Percentiles rank a stretch among this genome's conserved stretches.
These are phyloP conservation scores for Protonemura montana DNA, from an alignment of 2,888 invertebrate genomes.

Conservation along the genomic window DNA sequence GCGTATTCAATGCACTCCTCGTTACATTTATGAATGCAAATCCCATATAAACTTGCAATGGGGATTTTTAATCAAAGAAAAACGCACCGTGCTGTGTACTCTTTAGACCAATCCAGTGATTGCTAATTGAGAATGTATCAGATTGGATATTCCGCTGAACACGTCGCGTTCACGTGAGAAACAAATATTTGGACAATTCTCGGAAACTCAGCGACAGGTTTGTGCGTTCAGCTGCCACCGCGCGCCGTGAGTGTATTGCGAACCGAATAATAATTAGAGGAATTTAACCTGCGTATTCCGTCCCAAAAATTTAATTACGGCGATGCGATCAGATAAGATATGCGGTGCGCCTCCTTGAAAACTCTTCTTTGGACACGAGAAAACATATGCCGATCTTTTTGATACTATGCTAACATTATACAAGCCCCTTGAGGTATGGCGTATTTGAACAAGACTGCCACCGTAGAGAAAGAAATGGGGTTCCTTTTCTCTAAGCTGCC, in stretches of 20 bases:
- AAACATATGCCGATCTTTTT: neutral
- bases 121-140: neutral
- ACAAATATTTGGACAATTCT: neutral
- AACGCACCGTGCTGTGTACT: neutral
- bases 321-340: neutral
- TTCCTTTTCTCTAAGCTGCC: too few species aligned
- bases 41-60: neutral
- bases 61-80: neutral
- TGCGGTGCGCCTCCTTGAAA: neutral
- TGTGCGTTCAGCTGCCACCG: neutral
- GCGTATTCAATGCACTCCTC: neutral
- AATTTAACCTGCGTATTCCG: neutral
- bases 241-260: neutral
- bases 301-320: neutral
- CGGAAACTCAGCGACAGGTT: neutral
- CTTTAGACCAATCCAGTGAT: neutral
- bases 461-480: too few species aligned
- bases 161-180: neutral
- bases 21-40: neutral
- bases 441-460: too few species aligned
- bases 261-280: neutral
- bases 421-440: too few species aligned
- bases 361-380: neutral
- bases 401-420: neutral
- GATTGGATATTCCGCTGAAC: neutral